Conservation (phyloP, 2,797 vertebrate genomes). For the Enteromius thamalakanensis region DNA sequence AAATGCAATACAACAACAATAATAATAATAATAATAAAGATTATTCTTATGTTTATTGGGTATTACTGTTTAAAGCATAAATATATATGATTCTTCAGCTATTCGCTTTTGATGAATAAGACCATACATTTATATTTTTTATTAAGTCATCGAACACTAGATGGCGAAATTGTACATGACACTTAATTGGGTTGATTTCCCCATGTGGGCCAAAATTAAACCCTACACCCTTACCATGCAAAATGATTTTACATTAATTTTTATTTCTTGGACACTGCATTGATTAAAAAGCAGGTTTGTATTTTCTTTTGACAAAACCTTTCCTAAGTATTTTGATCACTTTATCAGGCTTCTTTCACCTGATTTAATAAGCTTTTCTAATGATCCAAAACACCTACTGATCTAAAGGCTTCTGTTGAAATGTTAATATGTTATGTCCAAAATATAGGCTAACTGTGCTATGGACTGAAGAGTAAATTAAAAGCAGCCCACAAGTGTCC, state of each 20-base stretch:
- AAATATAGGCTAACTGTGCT: neutral
- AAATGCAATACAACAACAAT: neutral
- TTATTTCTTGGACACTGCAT: neutral
- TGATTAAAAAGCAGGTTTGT: neutral
- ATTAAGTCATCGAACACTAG: constrained; percentile 5
- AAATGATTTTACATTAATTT: neutral
- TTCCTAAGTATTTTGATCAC: neutral
- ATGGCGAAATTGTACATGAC: constrained; percentile 2
- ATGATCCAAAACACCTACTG: neutral
- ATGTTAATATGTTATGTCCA: neutral
- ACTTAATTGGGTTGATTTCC: neutral
- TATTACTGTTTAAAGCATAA: neutral
- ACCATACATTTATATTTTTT: neutral
- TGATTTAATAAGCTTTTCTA: neutral
- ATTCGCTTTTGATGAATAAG: neutral
- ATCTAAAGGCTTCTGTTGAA: neutral
- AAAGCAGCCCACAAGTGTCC: constrained; percentile 12
- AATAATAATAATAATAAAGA: too few species aligned
- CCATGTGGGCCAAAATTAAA: neutral
- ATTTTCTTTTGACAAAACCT: too few species aligned
- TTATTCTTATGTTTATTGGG: neutral
- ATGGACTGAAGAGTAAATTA: neutral
- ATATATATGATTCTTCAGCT: neutral
- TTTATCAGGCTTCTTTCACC: neutral
- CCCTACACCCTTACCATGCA: neutral